Conservation (phyloP, 2,888 invertebrate species). For the Cephus runcator region DNA sequence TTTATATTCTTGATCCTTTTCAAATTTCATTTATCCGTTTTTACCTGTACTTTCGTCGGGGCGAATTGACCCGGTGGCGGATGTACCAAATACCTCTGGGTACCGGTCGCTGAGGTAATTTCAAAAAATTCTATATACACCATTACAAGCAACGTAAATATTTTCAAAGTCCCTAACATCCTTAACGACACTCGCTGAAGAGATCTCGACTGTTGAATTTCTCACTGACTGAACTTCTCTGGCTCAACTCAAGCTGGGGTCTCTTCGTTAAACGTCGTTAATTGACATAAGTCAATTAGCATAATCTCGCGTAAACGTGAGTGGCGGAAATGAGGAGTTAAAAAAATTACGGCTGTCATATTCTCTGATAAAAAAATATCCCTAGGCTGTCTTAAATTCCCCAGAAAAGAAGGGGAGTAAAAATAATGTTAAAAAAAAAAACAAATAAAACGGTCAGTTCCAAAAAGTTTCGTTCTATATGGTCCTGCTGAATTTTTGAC, state of each 20-base stretch:
- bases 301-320: neutral
- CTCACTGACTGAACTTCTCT: neutral
- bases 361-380: neutral
- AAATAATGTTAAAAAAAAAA: too few relatives aligned
- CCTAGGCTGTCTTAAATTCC: neutral
- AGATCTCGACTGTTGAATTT: neutral
- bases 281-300: neutral
- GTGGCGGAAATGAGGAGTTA: neutral
- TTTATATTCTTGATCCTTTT: neutral
- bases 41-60: constrained; percentile 56
- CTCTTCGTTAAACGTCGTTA: neutral
- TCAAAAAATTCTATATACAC: neutral
- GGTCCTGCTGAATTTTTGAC: too few relatives aligned
- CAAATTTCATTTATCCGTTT: neutral
- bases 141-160: neutral
- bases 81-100: constrained; percentile 50
- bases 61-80: constrained; percentile 39
- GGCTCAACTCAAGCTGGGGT: neutral
- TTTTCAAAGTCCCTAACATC: neutral
- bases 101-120: neutral
- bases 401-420: too few relatives aligned
- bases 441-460: too few relatives aligned
- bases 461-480: too few relatives aligned
- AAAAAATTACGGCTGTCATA: neutral
- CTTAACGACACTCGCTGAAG: neutral